Conservation (phyloP, 2,888 invertebrate species). For the Amiota communis region DNA sequence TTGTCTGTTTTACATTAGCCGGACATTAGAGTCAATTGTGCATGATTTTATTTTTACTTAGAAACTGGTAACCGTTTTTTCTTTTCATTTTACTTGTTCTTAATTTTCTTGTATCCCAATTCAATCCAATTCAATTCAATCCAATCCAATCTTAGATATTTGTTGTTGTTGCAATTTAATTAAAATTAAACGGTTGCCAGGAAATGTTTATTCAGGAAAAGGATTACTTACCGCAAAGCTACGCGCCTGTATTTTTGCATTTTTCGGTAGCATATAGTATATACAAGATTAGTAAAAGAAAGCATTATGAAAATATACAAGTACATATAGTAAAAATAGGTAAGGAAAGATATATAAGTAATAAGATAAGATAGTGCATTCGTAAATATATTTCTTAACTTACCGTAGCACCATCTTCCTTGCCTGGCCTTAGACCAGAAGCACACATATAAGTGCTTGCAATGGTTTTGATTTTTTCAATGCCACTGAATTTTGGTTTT, state of each 20-base stretch:
- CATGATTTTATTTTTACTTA: conserved; percentile 37
- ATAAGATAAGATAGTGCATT: neutral
- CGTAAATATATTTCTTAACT: conserved; percentile 45
- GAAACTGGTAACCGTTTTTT: too few relatives aligned
- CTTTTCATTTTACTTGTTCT: neutral
- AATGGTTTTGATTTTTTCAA: conserved; percentile 99
- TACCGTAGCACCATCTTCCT: conserved; percentile 83
- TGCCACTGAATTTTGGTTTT: conserved; percentile 94
- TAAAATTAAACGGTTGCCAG: conserved; percentile 46
- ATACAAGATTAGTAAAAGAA: conserved; percentile 54
- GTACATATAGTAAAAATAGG: neutral
- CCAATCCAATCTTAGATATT: neutral
- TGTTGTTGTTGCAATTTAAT: conserved; percentile 48
- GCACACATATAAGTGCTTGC: conserved; percentile 99
- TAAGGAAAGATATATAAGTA: neutral
- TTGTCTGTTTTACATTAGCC: conserved; percentile 32
- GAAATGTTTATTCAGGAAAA: neutral
- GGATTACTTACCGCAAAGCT: conserved; percentile 69
- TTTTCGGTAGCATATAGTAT: conserved; percentile 42
- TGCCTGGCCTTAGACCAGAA: conserved; percentile 91
- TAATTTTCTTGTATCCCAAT: neutral
- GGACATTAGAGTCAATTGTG: conserved; percentile 52
- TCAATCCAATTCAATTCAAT: too few relatives aligned
- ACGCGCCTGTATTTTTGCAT: conserved; percentile 53
- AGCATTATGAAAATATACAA: conserved; percentile 51